A percentile compares a stretch with the other conserved stretches of the same genome.
Evolutionary conservation across 2,113 vertebrate genomes (phyloP).

Genomic region (Chrysochloris asiatica): DNA sequence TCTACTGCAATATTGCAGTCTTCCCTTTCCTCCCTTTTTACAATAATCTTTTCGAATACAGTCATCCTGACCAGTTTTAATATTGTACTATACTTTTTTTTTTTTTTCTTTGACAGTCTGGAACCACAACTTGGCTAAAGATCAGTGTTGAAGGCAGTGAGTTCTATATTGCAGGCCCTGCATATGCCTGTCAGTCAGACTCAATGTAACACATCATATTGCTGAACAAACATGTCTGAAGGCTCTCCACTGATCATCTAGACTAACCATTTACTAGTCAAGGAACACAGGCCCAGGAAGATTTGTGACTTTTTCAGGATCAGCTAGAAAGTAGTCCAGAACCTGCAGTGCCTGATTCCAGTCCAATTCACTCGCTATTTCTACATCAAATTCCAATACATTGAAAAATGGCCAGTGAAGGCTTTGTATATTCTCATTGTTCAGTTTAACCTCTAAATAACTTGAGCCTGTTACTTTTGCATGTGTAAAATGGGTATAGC

Average conservation of each 20-base stretch:
- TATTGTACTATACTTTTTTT: background rate
- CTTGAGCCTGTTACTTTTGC: background rate
- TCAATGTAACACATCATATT: too few species aligned
- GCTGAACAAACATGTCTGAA: background rate
- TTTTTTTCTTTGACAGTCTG: background rate
- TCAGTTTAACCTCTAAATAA: background rate
- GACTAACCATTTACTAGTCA: background rate
- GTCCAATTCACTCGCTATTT: accelerated
- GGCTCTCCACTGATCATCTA: too few species aligned
- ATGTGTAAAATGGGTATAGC: background rate
- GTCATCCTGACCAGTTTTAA: background rate
- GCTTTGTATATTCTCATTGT: background rate
- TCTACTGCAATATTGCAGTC: background rate
- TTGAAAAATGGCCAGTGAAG: background rate
- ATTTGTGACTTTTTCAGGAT: background rate
- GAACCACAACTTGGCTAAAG: background rate
- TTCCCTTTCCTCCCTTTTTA: background rate
- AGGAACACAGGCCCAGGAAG: background rate
- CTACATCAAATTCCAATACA: background rate
- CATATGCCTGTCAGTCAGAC: background rate
- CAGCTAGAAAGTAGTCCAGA: background rate
- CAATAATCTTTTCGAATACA: background rate
- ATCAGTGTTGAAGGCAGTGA: background rate
- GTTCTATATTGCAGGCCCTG: background rate
- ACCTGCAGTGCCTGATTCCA: background rate